These are phyloP conservation scores for Ophioninae sp. DNA, from an alignment of 2,888 invertebrate genomes.

Conservation along the genomic window DNA sequence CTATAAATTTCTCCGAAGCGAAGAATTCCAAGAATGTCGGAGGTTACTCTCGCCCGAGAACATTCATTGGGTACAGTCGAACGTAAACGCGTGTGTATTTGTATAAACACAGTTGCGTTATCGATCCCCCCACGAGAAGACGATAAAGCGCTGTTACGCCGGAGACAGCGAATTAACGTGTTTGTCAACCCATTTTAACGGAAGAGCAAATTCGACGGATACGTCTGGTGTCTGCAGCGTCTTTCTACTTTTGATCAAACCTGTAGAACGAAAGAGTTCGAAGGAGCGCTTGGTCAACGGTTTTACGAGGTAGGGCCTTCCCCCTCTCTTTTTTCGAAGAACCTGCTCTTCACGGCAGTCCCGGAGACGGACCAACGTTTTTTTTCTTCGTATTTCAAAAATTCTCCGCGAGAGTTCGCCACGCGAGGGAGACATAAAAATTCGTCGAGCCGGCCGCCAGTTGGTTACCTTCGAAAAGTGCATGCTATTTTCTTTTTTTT, in stretches of 20 bases:
- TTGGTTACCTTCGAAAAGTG: constrained; percentile 65
- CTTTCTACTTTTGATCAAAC: constrained; percentile 24
- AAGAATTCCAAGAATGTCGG: background rate
- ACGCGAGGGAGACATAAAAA: constrained; percentile 13
- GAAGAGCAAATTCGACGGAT: constrained; percentile 18
- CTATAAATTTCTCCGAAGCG: background rate
- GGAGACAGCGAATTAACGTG: constrained; percentile 34
- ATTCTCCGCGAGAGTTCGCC: constrained; percentile 43
- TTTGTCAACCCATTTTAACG: constrained; percentile 23
- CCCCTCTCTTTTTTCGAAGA: constrained; percentile 37
- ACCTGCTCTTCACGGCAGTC: constrained; percentile 32
- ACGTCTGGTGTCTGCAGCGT: constrained; percentile 4
- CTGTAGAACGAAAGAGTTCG: constrained; percentile 35
- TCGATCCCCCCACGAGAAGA: constrained; percentile 35
- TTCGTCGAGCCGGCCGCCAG: constrained; percentile 65
- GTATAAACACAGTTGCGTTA: constrained; percentile 30
- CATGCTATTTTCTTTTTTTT: background rate
- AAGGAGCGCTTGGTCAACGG: constrained; percentile 44
- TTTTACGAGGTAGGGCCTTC: constrained; percentile 37
- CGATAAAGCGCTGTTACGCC: background rate
- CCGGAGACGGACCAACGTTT: constrained; percentile 7
- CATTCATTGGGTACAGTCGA: background rate
- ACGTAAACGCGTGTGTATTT: background rate
- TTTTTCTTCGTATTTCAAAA: constrained; percentile 20
- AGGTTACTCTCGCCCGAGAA: constrained; percentile 1